Conservation (phyloP, 2,888 invertebrate species). For the Plusia festucae region DNA sequence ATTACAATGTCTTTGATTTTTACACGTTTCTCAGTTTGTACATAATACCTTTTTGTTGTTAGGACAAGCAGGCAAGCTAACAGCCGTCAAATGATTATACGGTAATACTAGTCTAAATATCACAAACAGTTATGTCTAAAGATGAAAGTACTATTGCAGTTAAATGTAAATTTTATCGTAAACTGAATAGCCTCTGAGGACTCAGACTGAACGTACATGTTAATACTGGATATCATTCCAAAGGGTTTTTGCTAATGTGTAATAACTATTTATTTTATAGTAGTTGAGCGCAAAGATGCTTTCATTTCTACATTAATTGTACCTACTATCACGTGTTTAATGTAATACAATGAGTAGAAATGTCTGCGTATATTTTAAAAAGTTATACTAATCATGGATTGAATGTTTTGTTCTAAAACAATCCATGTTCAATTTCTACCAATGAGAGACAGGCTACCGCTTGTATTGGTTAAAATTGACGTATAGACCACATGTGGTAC, state of each 20-base stretch:
- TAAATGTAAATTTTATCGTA: slow-evolving; percentile 35
- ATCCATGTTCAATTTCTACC: too few species aligned
- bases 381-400: too few species aligned
- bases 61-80: too few species aligned
- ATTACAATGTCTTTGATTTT: too few species aligned
- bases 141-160: neutral
- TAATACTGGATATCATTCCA: slow-evolving; percentile 42
- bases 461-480: too few species aligned
- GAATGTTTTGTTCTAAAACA: too few species aligned
- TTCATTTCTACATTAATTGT: neutral
- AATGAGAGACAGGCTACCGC: too few species aligned
- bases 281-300: neutral
- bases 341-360: too few species aligned
- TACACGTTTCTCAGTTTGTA: too few species aligned
- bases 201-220: slow-evolving; percentile 21
- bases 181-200: slow-evolving; percentile 38
- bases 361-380: too few species aligned
- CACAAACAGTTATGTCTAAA: neutral
- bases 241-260: slow-evolving; percentile 29
- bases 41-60: too few species aligned
- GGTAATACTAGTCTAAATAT: slow-evolving; percentile 10
- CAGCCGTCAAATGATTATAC: neutral
- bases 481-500: too few species aligned
- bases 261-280: neutral
- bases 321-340: neutral